Evolutionary conservation across 2,888 invertebrate genomes (phyloP).

Genomic region (Drosophila nr. fundita): DNA sequence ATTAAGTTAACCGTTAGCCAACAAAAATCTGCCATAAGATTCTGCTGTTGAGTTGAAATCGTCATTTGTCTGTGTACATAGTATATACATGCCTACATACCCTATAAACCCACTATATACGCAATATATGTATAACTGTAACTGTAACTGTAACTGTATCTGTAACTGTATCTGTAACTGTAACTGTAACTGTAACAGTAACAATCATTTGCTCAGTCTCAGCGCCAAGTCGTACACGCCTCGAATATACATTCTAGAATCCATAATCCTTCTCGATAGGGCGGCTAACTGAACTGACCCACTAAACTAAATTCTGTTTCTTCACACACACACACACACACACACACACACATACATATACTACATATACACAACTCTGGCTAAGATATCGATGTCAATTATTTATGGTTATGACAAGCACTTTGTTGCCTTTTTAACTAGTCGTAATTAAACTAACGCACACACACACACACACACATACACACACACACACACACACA

Average conservation of each 20-base stretch:
- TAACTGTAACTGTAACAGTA: conserved; percentile 35
- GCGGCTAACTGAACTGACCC: conserved; percentile 7
- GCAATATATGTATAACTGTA: conserved; percentile 28
- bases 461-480: conserved; percentile 12
- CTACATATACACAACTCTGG: not conserved
- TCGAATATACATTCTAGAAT: not conserved
- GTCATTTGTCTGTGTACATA: conserved; percentile 33
- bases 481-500: conserved; percentile 13
- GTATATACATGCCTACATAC: conserved; percentile 7
- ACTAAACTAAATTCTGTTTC: conserved; percentile 2
- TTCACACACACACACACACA: not conserved
- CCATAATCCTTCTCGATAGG: not conserved
- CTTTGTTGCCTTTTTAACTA: conserved; percentile 55
- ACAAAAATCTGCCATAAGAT: conserved; percentile 35
- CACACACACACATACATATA: not conserved
- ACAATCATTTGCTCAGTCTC: conserved; percentile 58
- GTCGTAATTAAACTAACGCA: conserved; percentile 26
- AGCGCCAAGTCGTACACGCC: conserved; percentile 33
- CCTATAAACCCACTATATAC: conserved; percentile 11
- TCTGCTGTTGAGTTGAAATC: conserved; percentile 10
- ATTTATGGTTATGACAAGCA: conserved; percentile 52
- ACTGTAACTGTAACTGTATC: conserved; percentile 16
- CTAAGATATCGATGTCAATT: conserved; percentile 61
- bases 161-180: not conserved
- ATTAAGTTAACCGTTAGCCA: conserved; percentile 43